A percentile compares a stretch with the other conserved stretches of the same genome.
phyloP scores from a whole-genome alignment of 2,888 invertebrate species.

The Conomelus anceps region DNA sequence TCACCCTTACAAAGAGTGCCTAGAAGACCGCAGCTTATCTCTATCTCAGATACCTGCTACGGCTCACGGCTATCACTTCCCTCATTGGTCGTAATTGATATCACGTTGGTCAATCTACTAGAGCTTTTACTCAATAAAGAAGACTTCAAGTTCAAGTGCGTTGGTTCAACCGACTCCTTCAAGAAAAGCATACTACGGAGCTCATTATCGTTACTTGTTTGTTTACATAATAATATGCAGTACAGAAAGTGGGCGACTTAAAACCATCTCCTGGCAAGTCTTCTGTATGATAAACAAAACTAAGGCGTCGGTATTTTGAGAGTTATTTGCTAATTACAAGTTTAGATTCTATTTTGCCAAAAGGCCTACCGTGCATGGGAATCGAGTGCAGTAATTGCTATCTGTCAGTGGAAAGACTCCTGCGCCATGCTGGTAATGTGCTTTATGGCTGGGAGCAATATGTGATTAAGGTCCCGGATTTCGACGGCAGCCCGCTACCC shows the following conservation, averaged over 20 bases:
- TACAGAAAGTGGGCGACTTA: background rate
- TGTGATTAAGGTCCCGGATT: background rate
- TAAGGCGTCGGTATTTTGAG: background rate
- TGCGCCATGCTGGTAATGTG: background rate
- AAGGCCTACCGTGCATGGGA: background rate
- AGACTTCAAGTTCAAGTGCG: too few relatives aligned
- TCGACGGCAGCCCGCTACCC: background rate
- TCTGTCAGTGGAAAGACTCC: background rate
- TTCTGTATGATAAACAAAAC: background rate
- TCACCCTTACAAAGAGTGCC: too few relatives aligned
- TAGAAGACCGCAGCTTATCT: too few relatives aligned
- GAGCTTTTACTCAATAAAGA: too few relatives aligned
- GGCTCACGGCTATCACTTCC: too few relatives aligned
- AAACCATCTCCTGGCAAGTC: background rate
- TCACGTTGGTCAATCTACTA: too few relatives aligned
- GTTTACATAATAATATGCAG: background rate
- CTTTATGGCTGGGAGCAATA: background rate
- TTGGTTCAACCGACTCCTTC: too few relatives aligned
- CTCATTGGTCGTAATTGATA: too few relatives aligned
- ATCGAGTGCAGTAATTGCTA: background rate
- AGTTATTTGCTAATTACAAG: background rate
- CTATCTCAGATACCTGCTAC: too few relatives aligned
- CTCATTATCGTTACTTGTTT: too few relatives aligned
- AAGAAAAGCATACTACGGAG: background rate
- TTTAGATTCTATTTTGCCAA: background rate